phyloP scores from a whole-genome alignment of 2,113 vertebrate genomes.

The Aleadryas rufinucha region DNA sequence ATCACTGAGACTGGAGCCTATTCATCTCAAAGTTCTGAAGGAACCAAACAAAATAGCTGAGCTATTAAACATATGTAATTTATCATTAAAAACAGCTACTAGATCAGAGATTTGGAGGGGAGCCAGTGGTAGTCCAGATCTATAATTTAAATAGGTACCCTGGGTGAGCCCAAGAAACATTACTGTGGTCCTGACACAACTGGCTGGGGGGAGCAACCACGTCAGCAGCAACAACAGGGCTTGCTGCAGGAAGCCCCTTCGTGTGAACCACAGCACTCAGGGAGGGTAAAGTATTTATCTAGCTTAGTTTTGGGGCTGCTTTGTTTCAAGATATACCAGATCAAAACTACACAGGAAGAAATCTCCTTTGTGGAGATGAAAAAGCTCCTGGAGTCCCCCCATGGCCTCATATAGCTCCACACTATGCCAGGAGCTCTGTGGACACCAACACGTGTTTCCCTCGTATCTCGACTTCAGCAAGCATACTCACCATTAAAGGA shows the following conservation, averaged over 20 bases:
- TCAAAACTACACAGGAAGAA: neutral
- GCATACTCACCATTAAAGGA: neutral
- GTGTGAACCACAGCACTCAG: neutral
- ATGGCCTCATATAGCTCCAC: neutral
- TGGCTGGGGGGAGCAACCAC: neutral
- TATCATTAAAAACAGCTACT: constrained; percentile 67
- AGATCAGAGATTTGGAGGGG: constrained; percentile 57
- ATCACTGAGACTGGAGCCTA: constrained; percentile 71
- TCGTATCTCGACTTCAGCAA: neutral
- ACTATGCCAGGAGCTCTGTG: neutral
- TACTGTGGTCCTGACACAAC: neutral
- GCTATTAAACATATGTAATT: constrained; percentile 70
- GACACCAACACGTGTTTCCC: neutral
- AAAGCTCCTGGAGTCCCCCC: neutral
- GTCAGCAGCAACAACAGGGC: neutral
- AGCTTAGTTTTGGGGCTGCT: neutral
- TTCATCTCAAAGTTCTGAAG: constrained; percentile 70
- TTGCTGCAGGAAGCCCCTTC: neutral
- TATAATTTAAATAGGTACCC: constrained; percentile 52
- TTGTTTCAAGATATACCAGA: neutral
- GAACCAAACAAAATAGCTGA: constrained; percentile 73
- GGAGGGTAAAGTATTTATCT: neutral
- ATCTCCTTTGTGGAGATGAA: neutral
- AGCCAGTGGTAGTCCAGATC: constrained; percentile 39
- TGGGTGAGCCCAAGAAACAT: neutral